Conservation (phyloP, 2,113 vertebrate species). For the Grammomys surdaster region DNA sequence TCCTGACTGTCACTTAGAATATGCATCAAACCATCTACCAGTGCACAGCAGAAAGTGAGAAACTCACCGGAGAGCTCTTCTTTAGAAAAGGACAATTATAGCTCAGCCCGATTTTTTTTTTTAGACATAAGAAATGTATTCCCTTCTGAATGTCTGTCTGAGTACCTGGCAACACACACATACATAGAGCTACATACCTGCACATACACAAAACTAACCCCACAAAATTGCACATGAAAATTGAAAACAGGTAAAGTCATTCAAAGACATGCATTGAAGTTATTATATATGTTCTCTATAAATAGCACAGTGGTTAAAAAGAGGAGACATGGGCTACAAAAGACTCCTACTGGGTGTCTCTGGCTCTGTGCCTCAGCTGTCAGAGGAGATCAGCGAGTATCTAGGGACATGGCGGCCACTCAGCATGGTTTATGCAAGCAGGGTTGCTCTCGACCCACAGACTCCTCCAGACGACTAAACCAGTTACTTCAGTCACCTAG, state of each 20-base stretch:
- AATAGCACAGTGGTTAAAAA: conserved; percentile 12
- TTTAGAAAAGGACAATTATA: neutral
- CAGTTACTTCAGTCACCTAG: conserved; percentile 36
- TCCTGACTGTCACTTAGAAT: neutral
- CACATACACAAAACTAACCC: neutral
- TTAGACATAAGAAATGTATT: neutral
- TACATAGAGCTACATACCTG: neutral
- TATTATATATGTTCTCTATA: conserved; percentile 50
- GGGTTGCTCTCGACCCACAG: neutral
- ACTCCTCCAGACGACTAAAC: conserved; percentile 59
- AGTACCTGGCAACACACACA: neutral
- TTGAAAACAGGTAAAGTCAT: neutral
- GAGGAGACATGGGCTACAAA: neutral
- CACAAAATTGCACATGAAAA: conserved; percentile 43
- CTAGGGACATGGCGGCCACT: neutral
- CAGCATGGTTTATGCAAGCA: neutral
- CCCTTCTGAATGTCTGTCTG: neutral
- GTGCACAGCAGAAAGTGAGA: neutral
- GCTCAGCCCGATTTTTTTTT: neutral
- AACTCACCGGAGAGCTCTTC: neutral
- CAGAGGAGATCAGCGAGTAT: conserved; percentile 38
- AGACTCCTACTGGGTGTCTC: neutral
- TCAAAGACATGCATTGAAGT: neutral
- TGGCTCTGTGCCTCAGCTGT: conserved; percentile 16
- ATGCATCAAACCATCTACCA: neutral